A percentile compares a stretch with the other conserved stretches of the same genome.
phyloP scores from a whole-genome alignment of 2,888 invertebrate species.

The Acanthosepion pharaonis region DNA sequence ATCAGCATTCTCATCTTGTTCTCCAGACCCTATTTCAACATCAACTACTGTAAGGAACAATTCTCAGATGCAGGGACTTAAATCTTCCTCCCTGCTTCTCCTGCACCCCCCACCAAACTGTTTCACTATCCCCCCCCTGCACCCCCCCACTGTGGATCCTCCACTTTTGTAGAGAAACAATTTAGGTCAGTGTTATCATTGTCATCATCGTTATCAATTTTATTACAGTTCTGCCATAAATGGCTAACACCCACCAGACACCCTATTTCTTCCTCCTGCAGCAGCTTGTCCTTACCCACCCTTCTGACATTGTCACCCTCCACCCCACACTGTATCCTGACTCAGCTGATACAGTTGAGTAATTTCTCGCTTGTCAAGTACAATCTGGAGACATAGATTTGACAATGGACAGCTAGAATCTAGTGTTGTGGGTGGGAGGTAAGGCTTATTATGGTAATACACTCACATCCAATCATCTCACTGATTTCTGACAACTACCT shows the following conservation, averaged over 20 bases:
- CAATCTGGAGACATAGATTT: slow-evolving; percentile 33
- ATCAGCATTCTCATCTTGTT: neutral
- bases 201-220: neutral
- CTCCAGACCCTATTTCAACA: slow-evolving; percentile 11
- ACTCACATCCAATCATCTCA: neutral
- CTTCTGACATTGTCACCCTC: neutral
- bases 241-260: neutral
- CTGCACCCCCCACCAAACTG: neutral
- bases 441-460: neutral
- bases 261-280: neutral
- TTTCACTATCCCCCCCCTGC: neutral
- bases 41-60: neutral
- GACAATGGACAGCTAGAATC: neutral
- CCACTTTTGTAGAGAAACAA: slow-evolving; percentile 44
- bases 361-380: slow-evolving; percentile 11
- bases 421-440: neutral
- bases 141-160: neutral
- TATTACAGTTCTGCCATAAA: neutral
- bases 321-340: neutral
- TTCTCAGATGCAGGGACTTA: neutral
- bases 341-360: slow-evolving; percentile 33
- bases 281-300: neutral
- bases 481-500: neutral
- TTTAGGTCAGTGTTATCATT: slow-evolving; percentile 12
- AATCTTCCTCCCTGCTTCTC: neutral